A percentile compares a stretch with the other conserved stretches of the same genome.
Evolutionary conservation across 2,888 invertebrate species (phyloP).

Genomic region (Kuschelorhynchus macadamiae): DNA sequence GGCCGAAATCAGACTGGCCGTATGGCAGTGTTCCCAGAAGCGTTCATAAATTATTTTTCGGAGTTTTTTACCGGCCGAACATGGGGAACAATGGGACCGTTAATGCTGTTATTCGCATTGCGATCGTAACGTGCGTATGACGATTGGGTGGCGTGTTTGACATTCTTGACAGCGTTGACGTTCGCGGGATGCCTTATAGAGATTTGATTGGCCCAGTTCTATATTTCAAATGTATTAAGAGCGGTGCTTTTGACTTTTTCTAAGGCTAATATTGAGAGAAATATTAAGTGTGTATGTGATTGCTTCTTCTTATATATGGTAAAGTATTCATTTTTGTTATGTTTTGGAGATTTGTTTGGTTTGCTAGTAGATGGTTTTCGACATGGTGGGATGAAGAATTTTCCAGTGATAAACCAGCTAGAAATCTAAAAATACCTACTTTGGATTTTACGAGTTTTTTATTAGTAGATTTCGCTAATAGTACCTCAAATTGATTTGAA

Average conservation of each 20-base stretch:
- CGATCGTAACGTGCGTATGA: constrained; percentile 31
- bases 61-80: constrained; percentile 26
- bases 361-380: no score
- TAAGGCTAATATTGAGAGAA: no score
- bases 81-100: constrained; percentile 33
- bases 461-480: no score
- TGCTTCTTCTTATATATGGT: no score
- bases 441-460: no score
- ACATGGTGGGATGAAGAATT: no score
- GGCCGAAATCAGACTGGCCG: constrained; percentile 31
- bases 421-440: no score
- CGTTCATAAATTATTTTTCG: constrained; percentile 41
- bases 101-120: constrained; percentile 28
- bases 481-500: no score
- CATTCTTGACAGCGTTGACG: constrained; percentile 34
- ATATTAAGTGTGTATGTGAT: no score
- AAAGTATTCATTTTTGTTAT: no score
- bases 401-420: no score
- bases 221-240: neutral
- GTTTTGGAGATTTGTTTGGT: no score
- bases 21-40: constrained; percentile 43
- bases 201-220: constrained; percentile 31
- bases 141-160: constrained; percentile 32
- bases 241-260: neutral
- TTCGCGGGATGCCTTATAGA: constrained; percentile 10